Evolutionary conservation across 2,888 invertebrate genomes (phyloP).

Genomic region (Myathropa florea): DNA sequence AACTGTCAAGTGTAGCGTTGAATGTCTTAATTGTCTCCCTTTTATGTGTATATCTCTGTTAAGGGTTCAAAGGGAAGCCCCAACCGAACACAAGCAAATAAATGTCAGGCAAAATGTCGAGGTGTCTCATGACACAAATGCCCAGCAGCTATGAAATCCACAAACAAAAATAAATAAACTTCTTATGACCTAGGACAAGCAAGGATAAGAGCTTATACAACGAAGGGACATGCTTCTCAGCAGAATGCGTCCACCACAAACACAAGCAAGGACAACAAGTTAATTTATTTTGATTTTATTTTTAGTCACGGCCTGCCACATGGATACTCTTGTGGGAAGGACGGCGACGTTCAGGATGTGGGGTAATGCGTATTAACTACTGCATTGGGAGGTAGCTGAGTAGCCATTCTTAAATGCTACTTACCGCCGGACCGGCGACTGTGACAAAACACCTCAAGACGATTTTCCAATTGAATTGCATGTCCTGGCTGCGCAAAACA

Average conservation of each 20-base stretch:
- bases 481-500: constrained; percentile 17
- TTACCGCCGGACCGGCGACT: not conserved
- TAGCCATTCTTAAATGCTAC: constrained; percentile 19
- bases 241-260: constrained; percentile 6
- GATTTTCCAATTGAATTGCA: constrained; percentile 16
- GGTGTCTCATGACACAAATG: constrained; percentile 9
- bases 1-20: constrained; percentile 3
- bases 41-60: not conserved
- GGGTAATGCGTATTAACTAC: constrained; percentile 36
- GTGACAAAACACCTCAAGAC: constrained; percentile 21
- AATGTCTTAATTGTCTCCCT: constrained; percentile 12
- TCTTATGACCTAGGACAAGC: constrained; percentile 43
- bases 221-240: not conserved
- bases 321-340: not conserved
- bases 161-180: constrained; percentile 2
- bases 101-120: constrained; percentile 10
- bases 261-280: constrained; percentile 39
- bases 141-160: not conserved
- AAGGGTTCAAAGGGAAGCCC: constrained; percentile 2
- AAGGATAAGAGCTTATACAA: constrained; percentile 31
- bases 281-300: constrained; percentile 41
- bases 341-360: not conserved
- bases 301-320: constrained; percentile 12
- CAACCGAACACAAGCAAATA: not conserved
- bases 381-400: constrained; percentile 30